Conservation (phyloP, 2,888 invertebrate genomes). For the Incurvaria masculella region DNA sequence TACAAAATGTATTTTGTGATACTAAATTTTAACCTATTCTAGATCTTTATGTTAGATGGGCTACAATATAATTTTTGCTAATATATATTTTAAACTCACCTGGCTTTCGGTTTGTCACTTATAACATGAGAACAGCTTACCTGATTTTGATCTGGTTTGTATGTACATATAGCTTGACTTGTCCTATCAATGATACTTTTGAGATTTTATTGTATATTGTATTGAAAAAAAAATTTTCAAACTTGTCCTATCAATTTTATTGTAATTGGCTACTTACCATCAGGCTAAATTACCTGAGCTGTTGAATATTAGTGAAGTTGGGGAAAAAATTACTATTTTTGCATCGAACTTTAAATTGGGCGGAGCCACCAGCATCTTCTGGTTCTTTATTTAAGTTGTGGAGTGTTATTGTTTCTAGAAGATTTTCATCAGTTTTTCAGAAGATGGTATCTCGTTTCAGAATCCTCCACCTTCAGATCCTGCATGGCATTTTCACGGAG, state of each 20-base stretch:
- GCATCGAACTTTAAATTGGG: background rate
- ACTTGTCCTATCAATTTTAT: background rate
- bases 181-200: too few relatives aligned
- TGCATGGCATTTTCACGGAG: constrained; percentile 43
- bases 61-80: too few relatives aligned
- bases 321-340: background rate
- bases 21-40: too few relatives aligned
- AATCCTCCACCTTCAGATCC: constrained; percentile 42
- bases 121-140: too few relatives aligned
- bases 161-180: too few relatives aligned
- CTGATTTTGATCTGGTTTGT: too few relatives aligned
- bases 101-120: too few relatives aligned
- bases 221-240: background rate
- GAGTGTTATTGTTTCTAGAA: background rate
- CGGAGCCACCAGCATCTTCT: background rate
- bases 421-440: background rate
- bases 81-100: too few relatives aligned
- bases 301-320: background rate
- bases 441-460: constrained; percentile 24
- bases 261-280: background rate
- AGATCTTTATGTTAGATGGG: too few relatives aligned
- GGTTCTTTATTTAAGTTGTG: background rate
- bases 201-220: too few relatives aligned
- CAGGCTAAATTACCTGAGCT: background rate
- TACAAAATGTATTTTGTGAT: too few relatives aligned